Conservation (phyloP, 92 coral and sea anemone species). For the Isaurus tuberculatus region DNA sequence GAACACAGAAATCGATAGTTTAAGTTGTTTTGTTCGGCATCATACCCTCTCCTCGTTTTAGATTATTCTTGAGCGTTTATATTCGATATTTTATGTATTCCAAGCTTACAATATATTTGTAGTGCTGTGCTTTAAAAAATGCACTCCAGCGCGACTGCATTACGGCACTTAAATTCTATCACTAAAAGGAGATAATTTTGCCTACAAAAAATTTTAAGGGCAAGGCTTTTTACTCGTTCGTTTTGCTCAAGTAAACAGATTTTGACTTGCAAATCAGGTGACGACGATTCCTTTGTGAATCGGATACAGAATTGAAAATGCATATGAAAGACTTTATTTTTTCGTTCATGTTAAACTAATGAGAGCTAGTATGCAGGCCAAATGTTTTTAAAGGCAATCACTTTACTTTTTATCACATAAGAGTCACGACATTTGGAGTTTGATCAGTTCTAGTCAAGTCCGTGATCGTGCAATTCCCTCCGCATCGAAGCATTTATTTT, state of each 20-base stretch:
- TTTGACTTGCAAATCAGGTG: conserved; percentile 50
- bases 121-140: not conserved
- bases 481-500: not conserved
- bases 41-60: not conserved
- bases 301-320: not conserved
- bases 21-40: conserved; percentile 27
- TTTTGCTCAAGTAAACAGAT: not conserved
- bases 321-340: not conserved
- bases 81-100: not conserved
- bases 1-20: conserved; percentile 39
- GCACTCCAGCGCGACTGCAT: conserved; percentile 13
- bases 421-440: conserved; percentile 12
- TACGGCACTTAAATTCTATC: not conserved
- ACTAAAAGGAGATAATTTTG: not conserved
- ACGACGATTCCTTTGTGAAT: conserved; percentile 4
- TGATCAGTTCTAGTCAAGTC: not conserved
- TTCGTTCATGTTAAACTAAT: too few species aligned
- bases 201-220: not conserved
- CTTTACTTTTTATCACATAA: not conserved
- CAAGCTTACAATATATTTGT: not conserved
- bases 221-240: conserved; percentile 11
- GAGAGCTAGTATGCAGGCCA: not conserved
- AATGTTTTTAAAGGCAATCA: conserved; percentile 1
- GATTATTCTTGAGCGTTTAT: not conserved
- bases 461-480: not conserved